Evolutionary conservation across 2,888 invertebrate species (phyloP), one percentile per base, ranked within the genome.

Genomic region (Amphipyra berbera): DNA sequence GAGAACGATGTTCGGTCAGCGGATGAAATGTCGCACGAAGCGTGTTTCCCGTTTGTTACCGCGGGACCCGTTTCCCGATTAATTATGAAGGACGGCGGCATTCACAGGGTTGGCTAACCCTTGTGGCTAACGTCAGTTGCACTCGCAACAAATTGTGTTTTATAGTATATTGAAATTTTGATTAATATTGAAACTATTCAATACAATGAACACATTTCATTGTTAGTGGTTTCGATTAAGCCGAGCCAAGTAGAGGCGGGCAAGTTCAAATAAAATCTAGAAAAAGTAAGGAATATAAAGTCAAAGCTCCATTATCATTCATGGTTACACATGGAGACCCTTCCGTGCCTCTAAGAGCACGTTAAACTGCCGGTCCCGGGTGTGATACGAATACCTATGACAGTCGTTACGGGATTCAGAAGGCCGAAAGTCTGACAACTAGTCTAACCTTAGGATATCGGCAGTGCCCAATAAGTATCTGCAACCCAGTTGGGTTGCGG

Each of bases 61-160:
- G 48, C 71, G 76, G 72, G 67, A 64, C 71, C 77, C 76, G 77
- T 73, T 82, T 82, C 76, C 78, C 80, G 82, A 83, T 84, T 87
- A 88, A 88, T 87, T 85, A 85, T 83, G 81, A 84, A 83, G 82
- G 66, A 78, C 76, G 68, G 53, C 60, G 65, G 80, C 79, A 77
- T 76, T 64, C 74, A 71, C 60, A 75, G 78, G 78, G 76, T 73
- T 70, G 69, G 74, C 69, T 69, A 76, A 82, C 85, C 85, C 82
- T 81, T 76, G 76, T 58, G 75, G 78, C 64, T 64, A 50, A 74
- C 75, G 82, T 80, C 85, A 84, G 78, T 79, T 82, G 82, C 84
- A 83, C 68, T 78, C 72, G 69, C 62, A 61, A 61, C 72, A 67
- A 68, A 77, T 78, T 76, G 64, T 76, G 60, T 79, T 79, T 73